Conservation (phyloP, 2,888 invertebrate species). For the Urechis unicinctus region DNA sequence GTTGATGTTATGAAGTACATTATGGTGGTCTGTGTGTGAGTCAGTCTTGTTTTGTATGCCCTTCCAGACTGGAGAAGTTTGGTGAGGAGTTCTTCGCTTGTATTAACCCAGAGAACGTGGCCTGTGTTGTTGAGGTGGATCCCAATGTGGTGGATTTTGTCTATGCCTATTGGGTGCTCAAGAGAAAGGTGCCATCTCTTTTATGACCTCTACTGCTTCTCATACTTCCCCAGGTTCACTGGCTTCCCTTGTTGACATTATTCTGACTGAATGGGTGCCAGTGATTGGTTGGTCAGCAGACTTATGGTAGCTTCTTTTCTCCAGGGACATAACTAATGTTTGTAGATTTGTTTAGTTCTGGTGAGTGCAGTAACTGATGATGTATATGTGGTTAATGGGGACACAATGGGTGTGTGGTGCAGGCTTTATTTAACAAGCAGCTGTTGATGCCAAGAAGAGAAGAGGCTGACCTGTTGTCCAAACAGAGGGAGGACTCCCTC, state of each 20-base stretch:
- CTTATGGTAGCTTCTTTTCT: no score
- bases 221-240: no score
- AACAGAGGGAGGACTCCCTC: conserved; percentile 74
- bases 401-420: no score
- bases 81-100: conserved; percentile 90
- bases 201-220: no score
- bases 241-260: no score
- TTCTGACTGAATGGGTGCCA: no score
- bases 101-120: conserved; percentile 60
- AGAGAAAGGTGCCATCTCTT: conserved; percentile 67
- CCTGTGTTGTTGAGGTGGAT: conserved; percentile 61
- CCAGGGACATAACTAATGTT: no score
- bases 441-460: conserved; percentile 79
- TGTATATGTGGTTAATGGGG: no score
- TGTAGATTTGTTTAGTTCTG: no score
- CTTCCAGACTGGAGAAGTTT: conserved; percentile 74
- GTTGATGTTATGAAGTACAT: no score
- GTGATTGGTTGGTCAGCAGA: background rate
- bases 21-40: background rate
- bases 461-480: conserved; percentile 78
- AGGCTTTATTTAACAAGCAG: conserved; percentile 77
- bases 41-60: background rate
- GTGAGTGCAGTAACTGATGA: no score
- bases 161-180: conserved; percentile 94
- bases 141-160: conserved; percentile 77